Conservation (phyloP, 2,113 vertebrate species). For the Sinocyclocheilus rhinocerous region DNA sequence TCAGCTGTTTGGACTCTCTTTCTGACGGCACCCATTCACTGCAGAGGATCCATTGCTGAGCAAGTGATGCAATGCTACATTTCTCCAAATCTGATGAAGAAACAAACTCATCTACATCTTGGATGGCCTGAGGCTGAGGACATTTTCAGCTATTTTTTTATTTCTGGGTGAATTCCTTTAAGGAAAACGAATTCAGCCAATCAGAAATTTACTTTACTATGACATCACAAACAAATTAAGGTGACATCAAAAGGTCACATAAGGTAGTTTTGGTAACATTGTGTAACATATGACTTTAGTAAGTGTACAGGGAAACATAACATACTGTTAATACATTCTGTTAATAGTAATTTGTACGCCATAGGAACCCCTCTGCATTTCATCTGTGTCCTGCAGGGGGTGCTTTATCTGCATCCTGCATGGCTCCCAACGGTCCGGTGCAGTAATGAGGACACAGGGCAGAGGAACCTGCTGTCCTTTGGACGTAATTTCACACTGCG, state of each 20-base stretch:
- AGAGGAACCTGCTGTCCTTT: neutral
- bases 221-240: neutral
- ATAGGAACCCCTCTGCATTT: neutral
- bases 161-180: too few species aligned
- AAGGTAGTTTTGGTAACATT: neutral
- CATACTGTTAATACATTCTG: neutral
- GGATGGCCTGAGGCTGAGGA: neutral
- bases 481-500: neutral
- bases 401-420: neutral
- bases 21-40: neutral
- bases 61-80: too few species aligned
- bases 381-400: slow-evolving; percentile 11
- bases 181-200: neutral
- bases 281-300: neutral
- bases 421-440: neutral
- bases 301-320: too few species aligned
- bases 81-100: neutral
- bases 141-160: neutral
- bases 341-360: neutral
- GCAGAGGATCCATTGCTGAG: neutral
- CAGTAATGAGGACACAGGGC: slow-evolving; percentile 12
- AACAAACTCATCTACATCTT: neutral
- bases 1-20: neutral
- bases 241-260: neutral
- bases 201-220: neutral